Evolutionary conservation across 2,888 invertebrate species (phyloP).

Genomic region (Drosophila picticornis): DNA sequence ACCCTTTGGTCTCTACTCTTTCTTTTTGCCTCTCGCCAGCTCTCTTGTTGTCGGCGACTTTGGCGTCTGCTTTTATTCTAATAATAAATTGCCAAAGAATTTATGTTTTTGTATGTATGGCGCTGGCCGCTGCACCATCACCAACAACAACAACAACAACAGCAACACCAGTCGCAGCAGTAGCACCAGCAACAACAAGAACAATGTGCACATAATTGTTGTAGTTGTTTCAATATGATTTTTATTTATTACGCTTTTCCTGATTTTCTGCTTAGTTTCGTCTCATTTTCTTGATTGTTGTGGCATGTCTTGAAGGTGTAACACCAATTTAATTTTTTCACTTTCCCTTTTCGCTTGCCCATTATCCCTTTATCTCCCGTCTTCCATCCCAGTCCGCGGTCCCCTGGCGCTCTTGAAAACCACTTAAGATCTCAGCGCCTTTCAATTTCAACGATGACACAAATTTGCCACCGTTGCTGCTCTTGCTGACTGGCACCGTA

Average conservation of each 20-base stretch:
- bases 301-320: conserved; percentile 45
- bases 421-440: conserved; percentile 32
- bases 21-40: not conserved
- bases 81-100: conserved; percentile 77
- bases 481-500: conserved; percentile 39
- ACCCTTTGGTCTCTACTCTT: not conserved
- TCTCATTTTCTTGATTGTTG: conserved; percentile 15
- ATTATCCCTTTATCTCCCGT: not conserved
- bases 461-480: conserved; percentile 12
- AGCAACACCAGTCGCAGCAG: conserved; percentile 15
- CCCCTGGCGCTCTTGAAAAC: conserved; percentile 20
- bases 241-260: conserved; percentile 53
- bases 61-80: conserved; percentile 72
- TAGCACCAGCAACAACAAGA: conserved; percentile 1
- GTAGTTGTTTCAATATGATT: conserved; percentile 37
- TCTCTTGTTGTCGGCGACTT: conserved; percentile 48
- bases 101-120: conserved; percentile 63
- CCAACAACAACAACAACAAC: conserved; percentile 34
- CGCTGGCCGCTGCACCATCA: conserved; percentile 50
- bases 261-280: conserved; percentile 40
- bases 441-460: conserved; percentile 46
- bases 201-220: conserved; percentile 29
- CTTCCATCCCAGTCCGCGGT: not conserved
- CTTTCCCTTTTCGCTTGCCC: conserved; percentile 58
- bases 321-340: conserved; percentile 40